Evolutionary conservation across 2,797 vertebrate species (phyloP).

Genomic region (Nyctibius grandis): DNA sequence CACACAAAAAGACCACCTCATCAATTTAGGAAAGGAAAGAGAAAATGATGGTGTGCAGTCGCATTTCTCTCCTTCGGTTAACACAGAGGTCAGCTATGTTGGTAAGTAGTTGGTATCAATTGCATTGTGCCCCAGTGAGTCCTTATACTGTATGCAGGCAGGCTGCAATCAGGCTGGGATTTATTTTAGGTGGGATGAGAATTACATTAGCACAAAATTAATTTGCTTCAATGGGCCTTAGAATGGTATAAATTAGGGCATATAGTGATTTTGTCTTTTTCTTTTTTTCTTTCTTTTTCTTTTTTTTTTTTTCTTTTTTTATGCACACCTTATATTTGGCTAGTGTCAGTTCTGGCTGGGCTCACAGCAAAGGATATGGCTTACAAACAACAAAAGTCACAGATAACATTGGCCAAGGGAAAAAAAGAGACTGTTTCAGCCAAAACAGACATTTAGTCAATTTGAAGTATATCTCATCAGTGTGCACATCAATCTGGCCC

Average conservation of each 20-base stretch:
- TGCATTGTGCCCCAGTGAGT: background rate
- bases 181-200: background rate
- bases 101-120: background rate
- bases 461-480: slow-evolving; percentile 22
- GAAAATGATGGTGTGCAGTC: background rate
- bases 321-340: background rate
- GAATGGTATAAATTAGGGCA: background rate
- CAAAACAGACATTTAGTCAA: slow-evolving; percentile 28
- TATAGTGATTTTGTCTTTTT: background rate
- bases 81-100: background rate
- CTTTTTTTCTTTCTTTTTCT: background rate
- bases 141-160: background rate
- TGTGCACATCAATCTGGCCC: slow-evolving; percentile 32
- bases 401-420: background rate
- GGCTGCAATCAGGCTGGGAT: background rate
- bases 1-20: background rate
- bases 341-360: background rate
- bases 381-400: background rate
- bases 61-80: background rate
- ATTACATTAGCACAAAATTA: background rate
- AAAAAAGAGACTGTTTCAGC: background rate
- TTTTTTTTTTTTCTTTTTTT: background rate
- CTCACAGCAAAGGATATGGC: background rate
- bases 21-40: background rate
- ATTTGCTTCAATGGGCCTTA: background rate